Percentiles rank a stretch among this genome's conserved stretches.
Evolutionary conservation across 1,140 invertebrate species (phyloP).

Genomic region (Drosophila virilis): DNA sequence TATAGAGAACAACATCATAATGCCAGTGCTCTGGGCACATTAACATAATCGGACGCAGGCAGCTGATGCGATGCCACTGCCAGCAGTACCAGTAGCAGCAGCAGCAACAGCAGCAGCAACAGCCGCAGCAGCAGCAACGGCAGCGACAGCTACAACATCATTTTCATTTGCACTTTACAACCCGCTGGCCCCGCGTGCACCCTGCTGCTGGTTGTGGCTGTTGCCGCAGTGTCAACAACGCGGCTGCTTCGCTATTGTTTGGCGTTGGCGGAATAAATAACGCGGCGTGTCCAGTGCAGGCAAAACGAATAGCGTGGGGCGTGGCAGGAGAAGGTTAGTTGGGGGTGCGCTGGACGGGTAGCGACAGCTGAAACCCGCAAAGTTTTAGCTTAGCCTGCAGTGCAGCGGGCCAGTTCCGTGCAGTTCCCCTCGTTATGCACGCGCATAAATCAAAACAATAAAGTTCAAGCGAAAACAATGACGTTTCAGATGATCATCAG

Average conservation of each 20-base stretch:
- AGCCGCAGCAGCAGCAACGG: constrained; percentile 14
- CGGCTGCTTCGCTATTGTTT: constrained; percentile 69
- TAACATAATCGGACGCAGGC: constrained; percentile 75
- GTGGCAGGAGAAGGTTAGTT: background rate
- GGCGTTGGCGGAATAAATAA: constrained; percentile 79
- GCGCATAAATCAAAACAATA: constrained; percentile 82
- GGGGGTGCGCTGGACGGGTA: background rate
- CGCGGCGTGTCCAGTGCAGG: constrained; percentile 74
- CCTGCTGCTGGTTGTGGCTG: background rate
- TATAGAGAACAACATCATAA: constrained; percentile 74
- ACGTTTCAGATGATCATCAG: constrained; percentile 26
- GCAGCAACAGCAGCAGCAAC: constrained; percentile 10
- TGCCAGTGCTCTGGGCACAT: constrained; percentile 71
- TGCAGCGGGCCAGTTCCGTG: constrained; percentile 8
- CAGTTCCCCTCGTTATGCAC: constrained; percentile 49
- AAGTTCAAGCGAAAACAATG: constrained; percentile 81
- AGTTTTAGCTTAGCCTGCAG: constrained; percentile 65
- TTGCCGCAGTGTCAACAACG: constrained; percentile 56
- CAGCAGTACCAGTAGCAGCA: constrained; percentile 34
- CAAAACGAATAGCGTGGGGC: constrained; percentile 23
- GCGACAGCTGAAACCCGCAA: constrained; percentile 64
- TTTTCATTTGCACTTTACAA: constrained; percentile 39
- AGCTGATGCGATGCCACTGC: constrained; percentile 55
- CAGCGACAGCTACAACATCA: constrained; percentile 64
- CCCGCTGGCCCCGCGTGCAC: background rate